phyloP scores from a whole-genome alignment of 1,140 invertebrate species.

The Carposina sasakii region DNA sequence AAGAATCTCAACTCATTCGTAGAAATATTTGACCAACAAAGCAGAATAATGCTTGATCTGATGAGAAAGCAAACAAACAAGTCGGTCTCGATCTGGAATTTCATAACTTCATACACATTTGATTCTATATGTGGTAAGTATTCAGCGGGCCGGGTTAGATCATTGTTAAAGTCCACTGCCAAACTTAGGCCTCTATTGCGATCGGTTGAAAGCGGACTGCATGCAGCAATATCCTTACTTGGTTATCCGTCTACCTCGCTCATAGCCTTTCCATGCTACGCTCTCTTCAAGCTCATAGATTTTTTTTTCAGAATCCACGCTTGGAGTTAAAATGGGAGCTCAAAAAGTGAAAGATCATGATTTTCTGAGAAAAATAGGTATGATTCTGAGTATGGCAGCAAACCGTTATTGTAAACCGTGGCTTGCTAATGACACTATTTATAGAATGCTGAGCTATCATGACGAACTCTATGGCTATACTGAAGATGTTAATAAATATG shows the following conservation, averaged over 20 bases:
- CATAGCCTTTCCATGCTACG: neutral
- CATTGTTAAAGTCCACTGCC: neutral
- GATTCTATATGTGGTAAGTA: constrained; percentile 32
- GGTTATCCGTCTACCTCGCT: too few species aligned
- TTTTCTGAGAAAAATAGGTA: constrained; percentile 16
- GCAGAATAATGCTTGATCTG: constrained; percentile 15
- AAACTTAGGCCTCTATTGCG: neutral
- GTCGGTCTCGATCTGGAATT: constrained; percentile 22
- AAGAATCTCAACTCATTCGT: constrained; percentile 26
- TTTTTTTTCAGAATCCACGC: constrained; percentile 19
- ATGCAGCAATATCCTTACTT: neutral
- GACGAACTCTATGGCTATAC: too few species aligned
- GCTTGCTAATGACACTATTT: too few species aligned
- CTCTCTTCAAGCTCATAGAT: neutral
- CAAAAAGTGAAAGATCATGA: constrained; percentile 4
- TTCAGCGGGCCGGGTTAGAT: too few species aligned
- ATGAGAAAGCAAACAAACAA: constrained; percentile 11
- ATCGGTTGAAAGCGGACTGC: neutral
- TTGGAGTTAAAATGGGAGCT: constrained; percentile 17
- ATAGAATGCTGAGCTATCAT: too few species aligned
- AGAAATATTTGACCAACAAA: constrained; percentile 22
- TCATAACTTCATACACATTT: constrained; percentile 24
- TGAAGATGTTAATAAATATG: too few species aligned
- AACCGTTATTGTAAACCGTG: too few species aligned
- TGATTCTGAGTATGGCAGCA: too few species aligned